Base-by-base conservation (phyloP, 2,797 vertebrate species). In the Darevskia mixta region DNA sequence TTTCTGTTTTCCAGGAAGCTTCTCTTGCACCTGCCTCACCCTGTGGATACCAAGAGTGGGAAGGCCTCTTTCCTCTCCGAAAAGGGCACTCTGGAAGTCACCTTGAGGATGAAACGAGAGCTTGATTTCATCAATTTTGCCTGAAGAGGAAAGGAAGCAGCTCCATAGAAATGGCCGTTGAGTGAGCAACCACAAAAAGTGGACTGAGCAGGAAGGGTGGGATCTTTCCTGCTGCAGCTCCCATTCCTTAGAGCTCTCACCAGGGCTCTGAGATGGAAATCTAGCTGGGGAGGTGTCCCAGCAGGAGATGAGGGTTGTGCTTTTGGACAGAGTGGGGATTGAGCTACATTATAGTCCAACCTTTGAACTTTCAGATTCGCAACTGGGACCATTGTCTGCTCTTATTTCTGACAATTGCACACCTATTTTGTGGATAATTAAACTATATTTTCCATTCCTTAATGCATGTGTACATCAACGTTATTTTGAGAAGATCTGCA, bases 1-100 rank as follows among this genome's bases (percentile, higher is more conserved):
- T 20, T 43, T 66, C 43, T 92, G 3, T 95, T 86, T 93, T 90
- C 71, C 95, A 99, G 99, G 95, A 99, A 98, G 94, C 96, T 99
- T 76, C 97, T 98, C 88, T 95, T 99, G 83, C 98, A 98, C 87
- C 97, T 99, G 41, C 98, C 98, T 27, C 96, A 98, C 83, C 96
- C 96, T 1, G 96, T 98, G 41, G 97, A 98, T 93, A 95, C 92
- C 85, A 94, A 94, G 38, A 96, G 95, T 69, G 98, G 98, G 5
- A 98, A 95, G 92, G 99, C 98, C 82, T 93, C 93, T 79, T 99
- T 98, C 94, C 94, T 96, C 73, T 92, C 94, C 1, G 98, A 98
- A 77, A 95, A 93, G 79, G 96, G 97, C 88, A 97, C 96, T 49
- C 96, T 99, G 89, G 97, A 99, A 97, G 96, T 99, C 94, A 98